Evolutionary conservation across 1,140 invertebrate species (phyloP).

Genomic region (Apocrypta bakeri): DNA sequence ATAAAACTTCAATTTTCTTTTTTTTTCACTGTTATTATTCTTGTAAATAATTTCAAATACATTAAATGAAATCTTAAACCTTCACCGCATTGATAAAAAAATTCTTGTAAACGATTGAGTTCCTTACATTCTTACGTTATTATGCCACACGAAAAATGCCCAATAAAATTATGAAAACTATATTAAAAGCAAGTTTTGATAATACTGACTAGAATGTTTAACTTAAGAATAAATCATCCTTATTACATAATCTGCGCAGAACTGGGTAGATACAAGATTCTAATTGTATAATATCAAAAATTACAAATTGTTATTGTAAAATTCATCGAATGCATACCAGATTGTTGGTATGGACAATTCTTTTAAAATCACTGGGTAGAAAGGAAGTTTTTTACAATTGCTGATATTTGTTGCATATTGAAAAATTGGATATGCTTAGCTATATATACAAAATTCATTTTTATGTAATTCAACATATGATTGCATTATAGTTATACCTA

Average conservation of each 20-base stretch:
- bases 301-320: conserved; percentile 22
- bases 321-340: not conserved
- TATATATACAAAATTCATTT: conserved; percentile 42
- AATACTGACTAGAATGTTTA: conserved; percentile 54
- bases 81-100: conserved; percentile 2
- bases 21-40: conserved; percentile 43
- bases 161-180: conserved; percentile 26
- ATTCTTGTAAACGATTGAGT: conserved; percentile 5
- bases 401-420: not conserved
- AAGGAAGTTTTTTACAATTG: not conserved
- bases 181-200: conserved; percentile 41
- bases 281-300: conserved; percentile 36
- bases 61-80: conserved; percentile 18
- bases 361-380: conserved; percentile 2
- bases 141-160: conserved; percentile 30
- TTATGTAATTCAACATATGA: conserved; percentile 15
- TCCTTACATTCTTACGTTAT: conserved; percentile 33
- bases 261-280: conserved; percentile 12
- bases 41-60: conserved; percentile 41
- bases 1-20: conserved; percentile 31
- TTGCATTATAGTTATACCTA: conserved; percentile 18
- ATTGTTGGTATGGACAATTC: not conserved
- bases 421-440: conserved; percentile 21
- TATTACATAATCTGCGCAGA: conserved; percentile 22
- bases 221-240: conserved; percentile 12